phyloP scores from a whole-genome alignment of 2,888 invertebrate genomes.

The Sicus ferrugineus region DNA sequence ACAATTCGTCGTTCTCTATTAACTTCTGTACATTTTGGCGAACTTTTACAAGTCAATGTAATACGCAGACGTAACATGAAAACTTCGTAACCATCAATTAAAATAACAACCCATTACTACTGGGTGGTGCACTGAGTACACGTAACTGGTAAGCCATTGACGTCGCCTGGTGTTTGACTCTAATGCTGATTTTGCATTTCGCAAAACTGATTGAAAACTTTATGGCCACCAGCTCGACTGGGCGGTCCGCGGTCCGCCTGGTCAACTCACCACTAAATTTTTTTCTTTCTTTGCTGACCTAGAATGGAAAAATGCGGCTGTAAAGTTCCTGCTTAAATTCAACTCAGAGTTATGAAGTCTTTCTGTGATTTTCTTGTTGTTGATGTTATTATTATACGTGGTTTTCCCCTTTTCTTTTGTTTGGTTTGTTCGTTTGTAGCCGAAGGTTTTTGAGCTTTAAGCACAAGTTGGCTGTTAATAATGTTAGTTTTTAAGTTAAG shows the following conservation, averaged over 20 bases:
- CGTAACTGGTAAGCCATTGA: constrained; percentile 22
- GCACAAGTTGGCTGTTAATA: constrained; percentile 30
- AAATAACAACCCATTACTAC: background rate
- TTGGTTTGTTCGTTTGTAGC: background rate
- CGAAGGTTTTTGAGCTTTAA: constrained; percentile 10
- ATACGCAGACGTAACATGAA: background rate
- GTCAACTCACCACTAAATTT: constrained; percentile 15
- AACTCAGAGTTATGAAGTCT: background rate
- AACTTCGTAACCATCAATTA: background rate
- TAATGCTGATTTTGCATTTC: constrained; percentile 8
- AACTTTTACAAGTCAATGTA: background rate
- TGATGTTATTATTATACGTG: background rate
- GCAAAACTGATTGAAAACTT: constrained; percentile 4
- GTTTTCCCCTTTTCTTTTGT: background rate
- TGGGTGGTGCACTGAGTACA: background rate
- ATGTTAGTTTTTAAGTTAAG: constrained; percentile 32
- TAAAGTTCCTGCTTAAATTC: background rate
- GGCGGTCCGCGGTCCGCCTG: background rate
- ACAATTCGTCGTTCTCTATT: background rate
- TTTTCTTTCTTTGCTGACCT: constrained; percentile 30
- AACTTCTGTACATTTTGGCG: background rate
- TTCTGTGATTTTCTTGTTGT: background rate
- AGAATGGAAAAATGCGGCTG: constrained; percentile 21
- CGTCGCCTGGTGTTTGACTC: constrained; percentile 7
- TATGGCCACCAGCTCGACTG: background rate